Evolutionary conservation across 2,113 vertebrate genomes (phyloP).

Genomic region (Apodemus sylvaticus): DNA sequence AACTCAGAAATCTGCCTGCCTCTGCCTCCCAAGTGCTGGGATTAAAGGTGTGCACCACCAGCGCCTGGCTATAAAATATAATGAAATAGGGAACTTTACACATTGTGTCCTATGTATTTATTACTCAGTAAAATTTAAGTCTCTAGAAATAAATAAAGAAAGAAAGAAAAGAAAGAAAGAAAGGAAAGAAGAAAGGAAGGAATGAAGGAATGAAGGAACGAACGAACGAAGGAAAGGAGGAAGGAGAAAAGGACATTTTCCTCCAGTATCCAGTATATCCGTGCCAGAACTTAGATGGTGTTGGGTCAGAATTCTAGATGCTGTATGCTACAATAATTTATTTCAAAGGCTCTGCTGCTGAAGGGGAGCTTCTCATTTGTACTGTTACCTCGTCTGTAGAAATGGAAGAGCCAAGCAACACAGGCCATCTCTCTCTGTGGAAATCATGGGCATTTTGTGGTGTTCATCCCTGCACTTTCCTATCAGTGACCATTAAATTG

Average conservation of each 20-base stretch:
- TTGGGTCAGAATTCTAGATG: neutral
- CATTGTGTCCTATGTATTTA: neutral
- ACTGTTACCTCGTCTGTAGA: neutral
- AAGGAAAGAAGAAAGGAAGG: no score
- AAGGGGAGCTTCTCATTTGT: neutral
- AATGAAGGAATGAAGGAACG: no score
- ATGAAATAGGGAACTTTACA: neutral
- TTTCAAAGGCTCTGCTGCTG: neutral
- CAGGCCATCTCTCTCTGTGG: neutral
- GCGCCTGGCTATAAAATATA: no score
- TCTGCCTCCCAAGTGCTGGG: no score
- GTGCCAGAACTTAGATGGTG: neutral
- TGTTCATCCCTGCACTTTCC: neutral
- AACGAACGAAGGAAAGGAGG: no score
- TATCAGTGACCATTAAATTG: neutral
- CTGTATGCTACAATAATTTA: neutral
- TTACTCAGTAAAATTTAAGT: neutral
- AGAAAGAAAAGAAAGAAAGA: no score
- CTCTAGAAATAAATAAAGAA: neutral
- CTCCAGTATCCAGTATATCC: neutral
- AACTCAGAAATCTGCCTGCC: no score
- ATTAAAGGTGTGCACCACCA: no score
- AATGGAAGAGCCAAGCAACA: neutral
- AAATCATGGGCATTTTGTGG: neutral
- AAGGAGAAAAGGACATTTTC: neutral